Conservation (phyloP, 2,888 invertebrate genomes). For the Taphrorychus bicolor region DNA sequence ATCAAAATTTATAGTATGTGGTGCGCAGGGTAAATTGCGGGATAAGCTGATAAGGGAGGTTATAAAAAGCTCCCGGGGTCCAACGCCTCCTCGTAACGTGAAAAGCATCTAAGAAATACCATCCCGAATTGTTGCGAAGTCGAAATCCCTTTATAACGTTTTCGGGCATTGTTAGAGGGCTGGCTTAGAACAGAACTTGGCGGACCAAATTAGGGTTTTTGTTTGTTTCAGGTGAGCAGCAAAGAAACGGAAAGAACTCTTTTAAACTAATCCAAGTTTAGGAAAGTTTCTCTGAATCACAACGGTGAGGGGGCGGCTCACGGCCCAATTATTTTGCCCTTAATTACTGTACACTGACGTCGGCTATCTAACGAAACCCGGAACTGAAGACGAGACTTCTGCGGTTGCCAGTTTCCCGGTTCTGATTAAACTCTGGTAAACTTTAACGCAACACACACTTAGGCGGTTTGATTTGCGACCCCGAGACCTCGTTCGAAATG, state of each 20-base stretch:
- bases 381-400: slow-evolving; percentile 29
- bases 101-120: slow-evolving; percentile 32
- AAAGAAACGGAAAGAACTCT: neutral
- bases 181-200: slow-evolving; percentile 10
- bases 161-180: slow-evolving; percentile 12
- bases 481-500: neutral
- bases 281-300: too few relatives aligned
- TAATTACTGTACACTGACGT: slow-evolving; percentile 29
- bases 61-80: slow-evolving; percentile 31
- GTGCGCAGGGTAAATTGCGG: slow-evolving; percentile 27
- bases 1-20: slow-evolving; percentile 36
- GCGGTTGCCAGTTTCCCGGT: slow-evolving; percentile 26
- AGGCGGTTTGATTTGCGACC: neutral
- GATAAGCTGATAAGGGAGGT: slow-evolving; percentile 38
- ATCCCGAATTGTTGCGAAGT: slow-evolving; percentile 22
- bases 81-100: slow-evolving; percentile 28
- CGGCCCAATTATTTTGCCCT: slow-evolving; percentile 10
- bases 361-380: slow-evolving; percentile 29
- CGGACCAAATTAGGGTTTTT: neutral
- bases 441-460: slow-evolving; percentile 21
- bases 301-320: neutral
- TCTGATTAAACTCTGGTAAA: slow-evolving; percentile 38
- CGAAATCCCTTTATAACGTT: slow-evolving; percentile 29
- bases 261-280: too few relatives aligned
- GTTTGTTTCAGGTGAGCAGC: neutral